These are phyloP conservation scores for Dromiciops gliroides DNA, from an alignment of 2,113 vertebrate species.

Conservation along the genomic window DNA sequence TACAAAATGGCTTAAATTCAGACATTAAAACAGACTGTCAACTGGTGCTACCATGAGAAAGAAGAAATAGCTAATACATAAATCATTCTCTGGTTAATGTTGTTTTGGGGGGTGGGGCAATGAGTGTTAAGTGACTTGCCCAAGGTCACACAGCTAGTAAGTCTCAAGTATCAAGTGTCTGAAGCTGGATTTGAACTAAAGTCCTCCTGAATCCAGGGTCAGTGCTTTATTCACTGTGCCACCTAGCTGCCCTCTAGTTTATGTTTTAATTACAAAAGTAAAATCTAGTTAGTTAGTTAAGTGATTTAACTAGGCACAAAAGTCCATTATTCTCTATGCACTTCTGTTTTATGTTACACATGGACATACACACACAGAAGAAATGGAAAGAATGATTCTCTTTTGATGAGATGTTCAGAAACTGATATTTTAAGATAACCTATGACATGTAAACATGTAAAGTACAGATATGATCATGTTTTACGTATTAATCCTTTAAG, in stretches of 20 bases:
- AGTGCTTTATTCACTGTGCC: too few species aligned
- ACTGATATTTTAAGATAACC: neutral
- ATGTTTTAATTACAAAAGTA: neutral
- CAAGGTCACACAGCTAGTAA: too few species aligned
- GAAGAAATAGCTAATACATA: neutral
- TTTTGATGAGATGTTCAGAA: neutral
- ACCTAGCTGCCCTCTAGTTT: too few species aligned
- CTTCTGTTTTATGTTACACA: neutral
- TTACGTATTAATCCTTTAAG: neutral
- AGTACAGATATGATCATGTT: neutral
- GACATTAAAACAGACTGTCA: neutral
- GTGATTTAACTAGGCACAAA: neutral
- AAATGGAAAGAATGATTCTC: neutral
- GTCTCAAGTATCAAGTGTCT: too few species aligned
- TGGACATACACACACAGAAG: neutral
- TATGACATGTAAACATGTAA: neutral
- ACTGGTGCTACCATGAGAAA: neutral
- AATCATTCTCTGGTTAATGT: neutral
- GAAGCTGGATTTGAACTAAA: too few species aligned
- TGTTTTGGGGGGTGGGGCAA: too few species aligned
- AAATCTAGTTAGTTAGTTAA: neutral
- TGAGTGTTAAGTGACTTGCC: too few species aligned
- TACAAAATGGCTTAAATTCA: neutral
- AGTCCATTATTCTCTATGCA: neutral
- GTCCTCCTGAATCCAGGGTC: too few species aligned